Conservation (phyloP, 2,888 invertebrate genomes). For the Pterostichus niger region DNA sequence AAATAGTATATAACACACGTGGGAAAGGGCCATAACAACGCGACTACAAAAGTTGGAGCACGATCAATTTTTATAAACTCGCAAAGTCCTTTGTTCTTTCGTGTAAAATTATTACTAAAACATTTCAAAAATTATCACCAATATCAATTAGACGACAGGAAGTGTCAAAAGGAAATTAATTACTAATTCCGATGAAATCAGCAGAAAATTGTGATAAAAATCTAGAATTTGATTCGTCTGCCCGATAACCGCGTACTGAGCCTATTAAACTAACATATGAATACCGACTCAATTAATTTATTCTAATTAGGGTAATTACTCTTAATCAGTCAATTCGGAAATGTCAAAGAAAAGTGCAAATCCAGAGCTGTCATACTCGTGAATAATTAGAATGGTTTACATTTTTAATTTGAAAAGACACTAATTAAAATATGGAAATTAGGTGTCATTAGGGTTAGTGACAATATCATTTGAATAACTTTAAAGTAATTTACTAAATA, state of each 20-base stretch:
- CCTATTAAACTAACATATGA: background rate
- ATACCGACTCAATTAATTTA: conserved; percentile 10
- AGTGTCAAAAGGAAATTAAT: background rate
- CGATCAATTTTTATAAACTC: too few species aligned
- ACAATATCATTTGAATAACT: too few species aligned
- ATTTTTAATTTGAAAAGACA: background rate
- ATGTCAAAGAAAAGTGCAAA: conserved; percentile 2
- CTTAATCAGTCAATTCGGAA: background rate
- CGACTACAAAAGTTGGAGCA: too few species aligned
- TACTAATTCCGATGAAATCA: background rate
- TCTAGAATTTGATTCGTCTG: background rate
- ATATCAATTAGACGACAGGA: background rate
- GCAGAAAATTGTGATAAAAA: background rate
- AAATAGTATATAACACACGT: too few species aligned
- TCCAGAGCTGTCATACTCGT: background rate
- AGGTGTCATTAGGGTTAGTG: too few species aligned
- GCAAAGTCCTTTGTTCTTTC: too few species aligned
- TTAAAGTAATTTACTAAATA: too few species aligned
- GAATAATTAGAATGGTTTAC: background rate
- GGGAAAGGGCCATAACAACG: too few species aligned
- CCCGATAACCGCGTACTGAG: background rate
- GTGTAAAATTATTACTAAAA: background rate
- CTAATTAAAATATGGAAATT: too few species aligned
- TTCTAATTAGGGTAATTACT: conserved; percentile 24
- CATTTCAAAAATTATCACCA: background rate